Evolutionary conservation across 2,797 vertebrate genomes (phyloP), one percentile per base, ranked within the genome.

Genomic region (Nyctibius grandis): DNA sequence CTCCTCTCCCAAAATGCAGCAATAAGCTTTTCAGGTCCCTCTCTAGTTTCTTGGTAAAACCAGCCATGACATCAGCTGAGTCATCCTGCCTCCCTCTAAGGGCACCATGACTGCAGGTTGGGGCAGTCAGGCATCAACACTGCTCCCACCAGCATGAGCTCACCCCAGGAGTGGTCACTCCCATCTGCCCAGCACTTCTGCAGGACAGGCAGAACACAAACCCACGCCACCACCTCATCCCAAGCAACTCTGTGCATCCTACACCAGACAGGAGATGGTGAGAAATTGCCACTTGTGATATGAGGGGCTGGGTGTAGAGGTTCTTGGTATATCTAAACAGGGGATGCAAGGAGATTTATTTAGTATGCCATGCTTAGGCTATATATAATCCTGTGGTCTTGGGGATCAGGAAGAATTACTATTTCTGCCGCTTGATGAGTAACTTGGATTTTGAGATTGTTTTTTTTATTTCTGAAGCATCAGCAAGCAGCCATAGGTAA

Each of bases 101-200:
- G 53, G 11, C 15, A 15, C 63, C 0, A 0, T 4, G 47, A 15
- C 53, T n/a, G 26, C 22, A 38, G 54, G 19, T 1, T 4, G 13
- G 76, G 45, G 50, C 72, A 81, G 70, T 9, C 17, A 3, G 50
- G 22, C 31, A 7, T 9, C 64, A 65, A 18, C n/a, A 18, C 1
- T 3, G 31, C 29, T 72, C 60, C 68, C 70, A 36, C 26, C 31
- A 11, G 20, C 0, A 4, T 9, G 33, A 33, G 45, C 61, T 44
- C 45, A 50, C 28, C 57, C 50, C 38, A 25, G 31, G 10, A 8
- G 40, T 6, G 20, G 57, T 20, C 4, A 6, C 65, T 68, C 21
- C 26, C 17, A 7, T 6, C 23, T 29, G 28, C 9, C 68, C 60
- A 29, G 56, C 13, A 12, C 54, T 56, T 56, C 53, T 18, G 15